Base-by-base conservation (phyloP, 2,888 invertebrate genomes). In the Cosmia pyralina region DNA sequence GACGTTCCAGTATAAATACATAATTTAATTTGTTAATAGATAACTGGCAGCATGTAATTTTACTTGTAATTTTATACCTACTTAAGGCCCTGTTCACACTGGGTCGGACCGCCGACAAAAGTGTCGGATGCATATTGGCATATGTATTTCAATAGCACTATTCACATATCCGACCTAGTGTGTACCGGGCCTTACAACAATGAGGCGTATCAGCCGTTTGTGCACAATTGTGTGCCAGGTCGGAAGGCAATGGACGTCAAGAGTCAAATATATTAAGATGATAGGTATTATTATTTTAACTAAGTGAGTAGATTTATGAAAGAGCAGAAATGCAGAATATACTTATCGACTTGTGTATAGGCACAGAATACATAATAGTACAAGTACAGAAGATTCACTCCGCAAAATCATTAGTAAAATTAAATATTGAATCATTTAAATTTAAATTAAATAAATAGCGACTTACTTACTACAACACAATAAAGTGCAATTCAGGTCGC, bases 191-290 rank as follows among this genome's bases (percentile, higher is more conserved):
- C 28, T 28, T 28, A 41, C 15, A 48, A n/a, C 52, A 64, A 75
- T 66, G 65, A 50, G 59, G 7, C 46, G 46, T 75, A 63, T 22
- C 79, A 63, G 46, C 0, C 52, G 13, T 62, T 66, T 71, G 38
- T 55, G 68, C n/a, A 58, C 53, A 67, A 71, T 62, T 58, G 66
- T 66, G n/a, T 13, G 34, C 19, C 46, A 57, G 62, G 82, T 82
- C 67, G 50, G 38, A 19, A 52, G 52, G 50, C 78, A 79, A 72
- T 48, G 8, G 46, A 34, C 34, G 83, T 68, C 72, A 58, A 34
- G 28, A 83, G 79, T 83, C 67, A 71, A 78, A 72, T 83, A 44
- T 78, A 72, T 72, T 72, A 68, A n/a, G 64, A 60, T 52, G 57
- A 59, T 28, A 28, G 28, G 28, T 28, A 28, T 28, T 28, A 28